Evolutionary conservation across 1,140 invertebrate genomes (phyloP), one percentile per base, ranked within the genome.

Genomic region (Drosophila sechellia): DNA sequence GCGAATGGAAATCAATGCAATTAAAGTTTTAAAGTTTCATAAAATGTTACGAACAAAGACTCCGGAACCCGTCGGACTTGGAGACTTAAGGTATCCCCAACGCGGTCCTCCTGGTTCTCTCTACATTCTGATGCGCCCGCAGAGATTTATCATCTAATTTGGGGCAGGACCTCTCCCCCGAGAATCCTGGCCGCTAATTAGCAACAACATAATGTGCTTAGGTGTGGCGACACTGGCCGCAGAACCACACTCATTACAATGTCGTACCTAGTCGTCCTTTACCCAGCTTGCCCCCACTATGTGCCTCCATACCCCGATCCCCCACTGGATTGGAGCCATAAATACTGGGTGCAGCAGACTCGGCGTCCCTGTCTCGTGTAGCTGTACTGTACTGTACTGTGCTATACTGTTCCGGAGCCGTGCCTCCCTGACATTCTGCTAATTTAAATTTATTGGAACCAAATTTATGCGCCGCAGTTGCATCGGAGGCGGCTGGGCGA

Each of bases 361-460:
- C 61, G 74, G 73, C 63, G 68, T 58, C 42, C 55, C 66, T 39
- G 64, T 56, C 68, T 70, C 64, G 42, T 70, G 66, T 48, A 40
- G 35, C 64, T 70, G 68, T 27, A 70, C 65, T 57, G 20, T 22
- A 22, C 64, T 70, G 66, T 27, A 70, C 64, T 57, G 20, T 22
- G 3, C 64, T 70, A 64, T 27, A 70, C 64, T 57, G 43, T 73
- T 61, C 64, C 71, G 69, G 53, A 43, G 53, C 50, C 48, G n/a
- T 59, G 43, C 60, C 53, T 54, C 73, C 59, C 68, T 77, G 71
- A 71, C 74, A 77, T 64, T 79, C 58, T 65, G 79, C 84, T 86
- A 86, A 86, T 86, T 86, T 87, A 87, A 86, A 86, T 86, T 86
- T 86, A 86, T 86, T 86, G 83, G 76, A 81, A 87, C 86, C 56